Evolutionary conservation across 2,797 vertebrate species (phyloP), one percentile per base, ranked within the genome.

Genomic region (Tapirus indicus): DNA sequence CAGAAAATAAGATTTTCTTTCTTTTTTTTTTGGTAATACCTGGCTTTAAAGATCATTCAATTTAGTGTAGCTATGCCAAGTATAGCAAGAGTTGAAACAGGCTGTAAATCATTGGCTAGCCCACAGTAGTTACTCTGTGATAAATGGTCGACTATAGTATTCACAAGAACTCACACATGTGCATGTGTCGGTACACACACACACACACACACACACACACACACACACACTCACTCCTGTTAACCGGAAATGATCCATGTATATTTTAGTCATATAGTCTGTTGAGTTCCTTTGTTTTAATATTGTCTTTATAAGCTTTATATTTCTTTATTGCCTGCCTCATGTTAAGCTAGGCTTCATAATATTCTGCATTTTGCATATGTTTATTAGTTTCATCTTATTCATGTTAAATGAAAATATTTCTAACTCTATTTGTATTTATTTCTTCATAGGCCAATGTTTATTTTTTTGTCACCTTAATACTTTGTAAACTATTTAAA

Each of bases 311-410:
- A 32, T 64, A 41, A 62, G 68, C 12, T 54, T 94, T 74, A 12
- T 88, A 29, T 88, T 91, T 95, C 78, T 91, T 95, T 92, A 71
- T 56, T 66, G 35, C 12, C 35, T 79, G 49, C 49, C 20, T 89
- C 41, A 29, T 27, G 56, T 49, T 82, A 83, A 88, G 35, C 13
- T 27, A 83, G 14, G 21, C 5, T 87, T 82, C 68, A 64, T 16
- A 66, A 79, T 56, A 54, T 20, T 87, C 64, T 74, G 27, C 4
- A 83, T 32, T 68, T 89, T 41, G 25, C 35, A 41, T 64, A 54
- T 75, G 68, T 88, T 94, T 75, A 80, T 91, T 80, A 88, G 41
- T 88, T 92, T 83, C 52, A 91, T 49, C 49, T 85, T 78, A 94
- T 41, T 82, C 35, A 71, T 66, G 11, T 74, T 72, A 93, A 83